A percentile compares a stretch with the other conserved stretches of the same genome.
Conservation (phyloP, 2,888 invertebrate genomes). For the Sthenelais limicola region DNA sequence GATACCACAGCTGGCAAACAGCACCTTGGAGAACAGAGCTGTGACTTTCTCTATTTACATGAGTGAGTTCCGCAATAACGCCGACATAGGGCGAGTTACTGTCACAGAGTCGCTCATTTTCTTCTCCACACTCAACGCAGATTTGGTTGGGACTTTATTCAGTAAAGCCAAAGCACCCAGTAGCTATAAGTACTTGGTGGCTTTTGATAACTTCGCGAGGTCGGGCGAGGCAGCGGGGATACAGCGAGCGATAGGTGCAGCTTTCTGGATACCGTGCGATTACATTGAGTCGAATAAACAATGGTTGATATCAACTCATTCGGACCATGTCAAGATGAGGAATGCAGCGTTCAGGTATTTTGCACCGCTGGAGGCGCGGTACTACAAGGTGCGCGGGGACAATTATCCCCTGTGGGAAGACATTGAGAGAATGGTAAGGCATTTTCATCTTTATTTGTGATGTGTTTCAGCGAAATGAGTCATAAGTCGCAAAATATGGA, state of each 20-base stretch:
- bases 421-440: slow-evolving; percentile 23
- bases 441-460: too few relatives aligned
- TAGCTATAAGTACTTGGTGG: slow-evolving; percentile 11
- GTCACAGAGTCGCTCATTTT: neutral
- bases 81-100: neutral
- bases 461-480: too few relatives aligned
- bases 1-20: neutral
- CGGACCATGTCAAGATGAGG: slow-evolving; percentile 7
- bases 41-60: neutral
- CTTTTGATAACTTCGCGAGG: slow-evolving; percentile 24
- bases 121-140: neutral
- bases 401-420: neutral
- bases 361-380: neutral
- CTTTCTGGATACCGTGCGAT: slow-evolving; percentile 26
- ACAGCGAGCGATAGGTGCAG: neutral
- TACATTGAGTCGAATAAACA: neutral
- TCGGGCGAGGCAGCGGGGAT: slow-evolving; percentile 1
- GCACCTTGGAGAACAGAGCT: neutral
- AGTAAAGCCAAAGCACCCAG: neutral
- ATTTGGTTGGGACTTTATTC: slow-evolving; percentile 7
- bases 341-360: slow-evolving; percentile 14
- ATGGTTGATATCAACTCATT: slow-evolving; percentile 22
- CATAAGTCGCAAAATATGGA: too few relatives aligned
- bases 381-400: neutral
- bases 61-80: neutral